Evolutionary conservation across 2,888 invertebrate species (phyloP), one percentile per base, ranked within the genome.

Genomic region (Frankliniella fusca): DNA sequence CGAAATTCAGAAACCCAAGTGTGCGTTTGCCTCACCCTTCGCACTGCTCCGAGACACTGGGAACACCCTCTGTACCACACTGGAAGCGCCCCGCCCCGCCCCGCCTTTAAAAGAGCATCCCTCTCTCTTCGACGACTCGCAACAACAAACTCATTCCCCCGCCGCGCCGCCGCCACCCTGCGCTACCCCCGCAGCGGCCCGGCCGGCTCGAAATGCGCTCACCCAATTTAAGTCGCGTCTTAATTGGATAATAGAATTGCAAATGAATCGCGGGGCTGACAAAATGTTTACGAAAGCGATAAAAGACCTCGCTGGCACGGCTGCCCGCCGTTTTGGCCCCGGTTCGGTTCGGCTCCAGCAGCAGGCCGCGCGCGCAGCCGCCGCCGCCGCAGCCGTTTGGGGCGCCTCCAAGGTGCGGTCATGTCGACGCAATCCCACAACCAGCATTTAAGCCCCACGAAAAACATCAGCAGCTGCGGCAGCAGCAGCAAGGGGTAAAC

Each of bases 321-420:
- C 81, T 20, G 27, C 61, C 5, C 27, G n/a, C n/a, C 80, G 80
- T 81, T 80, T 61, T 65, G 83, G 84, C 81, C 83, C 82, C 81
- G 50, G 54, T 80, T 50, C 48, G 81, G 54, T 15, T 54, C 38
- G 38, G 38, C 38, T 38, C 38, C 38, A 5, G 38, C n/a, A n/a
- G n/a, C n/a, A n/a, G n/a, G n/a, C n/a, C n/a, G n/a, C n/a, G n/a
- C n/a, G n/a, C n/a, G n/a, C n/a, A n/a, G n/a, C n/a, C n/a, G n/a
- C n/a, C n/a, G n/a, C n/a, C n/a, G n/a, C 38, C 38, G 38, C 38
- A 5, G 38, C 38, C 38, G 38, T 38, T 38, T 38, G 38, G 38
- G 38, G 38, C 38, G 38, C 38, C 38, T 38, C 38, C 38, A 38
- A 38, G 38, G 38, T 38, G 38, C 38, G 38, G 38, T 38, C 38